Conservation (phyloP, 2,113 vertebrate genomes). For the Varanus salvator region DNA sequence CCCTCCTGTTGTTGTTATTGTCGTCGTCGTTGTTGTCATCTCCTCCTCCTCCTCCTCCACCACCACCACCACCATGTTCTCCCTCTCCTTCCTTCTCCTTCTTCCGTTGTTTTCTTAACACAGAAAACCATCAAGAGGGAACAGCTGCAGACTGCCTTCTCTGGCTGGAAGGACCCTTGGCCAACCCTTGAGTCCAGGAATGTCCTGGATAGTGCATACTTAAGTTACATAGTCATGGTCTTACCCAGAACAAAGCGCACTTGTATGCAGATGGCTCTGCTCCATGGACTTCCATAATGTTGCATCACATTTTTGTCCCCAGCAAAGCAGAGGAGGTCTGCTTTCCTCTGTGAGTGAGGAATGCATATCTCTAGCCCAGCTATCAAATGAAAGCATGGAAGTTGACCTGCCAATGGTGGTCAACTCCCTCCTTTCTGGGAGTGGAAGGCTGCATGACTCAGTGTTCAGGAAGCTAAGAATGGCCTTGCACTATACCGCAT, state of each 20-base stretch:
- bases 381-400: neutral
- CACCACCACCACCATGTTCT: too few species aligned
- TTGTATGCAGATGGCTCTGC: neutral
- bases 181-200: neutral
- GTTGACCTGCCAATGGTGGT: neutral
- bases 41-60: too few species aligned
- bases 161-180: too few species aligned
- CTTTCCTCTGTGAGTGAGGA: neutral
- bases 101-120: too few species aligned
- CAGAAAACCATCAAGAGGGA: too few species aligned
- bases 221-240: neutral
- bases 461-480: neutral
- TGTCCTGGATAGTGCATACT: too few species aligned
- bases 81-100: too few species aligned
- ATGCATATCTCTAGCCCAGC: neutral
- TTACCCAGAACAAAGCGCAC: neutral
- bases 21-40: too few species aligned
- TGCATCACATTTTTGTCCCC: neutral
- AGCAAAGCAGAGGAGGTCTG: neutral
- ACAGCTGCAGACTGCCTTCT: too few species aligned
- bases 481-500: neutral
- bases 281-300: neutral
- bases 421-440: neutral
- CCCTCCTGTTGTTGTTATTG: too few species aligned
- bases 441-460: neutral